Conservation (phyloP, 2,888 invertebrate genomes). For the Ptilodon capucinus region DNA sequence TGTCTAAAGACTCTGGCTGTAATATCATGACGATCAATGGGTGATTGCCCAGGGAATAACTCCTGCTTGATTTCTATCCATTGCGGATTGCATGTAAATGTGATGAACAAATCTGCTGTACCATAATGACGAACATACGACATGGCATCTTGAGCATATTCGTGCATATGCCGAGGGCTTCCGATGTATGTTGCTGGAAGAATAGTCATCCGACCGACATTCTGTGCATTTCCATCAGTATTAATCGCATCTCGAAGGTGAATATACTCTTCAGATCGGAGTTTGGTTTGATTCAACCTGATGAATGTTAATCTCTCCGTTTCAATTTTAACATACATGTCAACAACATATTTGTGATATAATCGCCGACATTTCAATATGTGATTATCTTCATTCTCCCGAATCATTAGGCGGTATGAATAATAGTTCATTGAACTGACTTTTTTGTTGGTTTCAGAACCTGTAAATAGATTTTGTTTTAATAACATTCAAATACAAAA, state of each 20-base stretch:
- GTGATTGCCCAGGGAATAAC: constrained; percentile 2
- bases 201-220: not conserved
- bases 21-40: constrained; percentile 5
- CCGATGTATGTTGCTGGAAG: not conserved
- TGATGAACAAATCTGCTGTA: not conserved
- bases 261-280: constrained; percentile 7
- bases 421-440: constrained; percentile 6
- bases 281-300: constrained; percentile 2
- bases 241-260: not conserved
- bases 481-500: too few relatives aligned
- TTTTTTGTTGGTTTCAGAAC: too few relatives aligned
- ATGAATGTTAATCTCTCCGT: constrained; percentile 1
- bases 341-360: constrained; percentile 4
- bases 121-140: not conserved
- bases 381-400: not conserved
- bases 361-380: constrained; percentile 1
- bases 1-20: not conserved
- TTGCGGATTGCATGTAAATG: not conserved
- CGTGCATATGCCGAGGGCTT: not conserved
- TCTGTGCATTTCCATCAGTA: not conserved
- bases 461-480: too few relatives aligned
- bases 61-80: not conserved
- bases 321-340: constrained; percentile 9
- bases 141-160: not conserved
- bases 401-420: constrained; percentile 1